phyloP scores from a whole-genome alignment of 1,140 invertebrate genomes.

The Drosophila asahinai region DNA sequence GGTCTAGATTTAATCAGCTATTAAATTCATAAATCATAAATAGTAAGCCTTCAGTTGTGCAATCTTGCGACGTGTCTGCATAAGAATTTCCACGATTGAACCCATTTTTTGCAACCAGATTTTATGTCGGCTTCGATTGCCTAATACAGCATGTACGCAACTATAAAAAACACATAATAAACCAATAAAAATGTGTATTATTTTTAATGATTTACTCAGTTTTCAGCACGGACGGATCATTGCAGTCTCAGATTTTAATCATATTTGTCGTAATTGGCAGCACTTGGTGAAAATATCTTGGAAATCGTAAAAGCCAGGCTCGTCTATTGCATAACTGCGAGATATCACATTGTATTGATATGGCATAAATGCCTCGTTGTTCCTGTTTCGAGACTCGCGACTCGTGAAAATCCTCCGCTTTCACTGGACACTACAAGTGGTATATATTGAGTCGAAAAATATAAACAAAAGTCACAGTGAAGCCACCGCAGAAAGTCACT shows the following conservation, averaged over 20 bases:
- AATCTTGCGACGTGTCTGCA: not conserved
- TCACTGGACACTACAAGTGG: conserved; percentile 33
- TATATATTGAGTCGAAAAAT: conserved; percentile 11
- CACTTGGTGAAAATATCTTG: conserved; percentile 37
- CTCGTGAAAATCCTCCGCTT: conserved; percentile 40
- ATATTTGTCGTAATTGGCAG: conserved; percentile 27
- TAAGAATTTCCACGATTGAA: conserved; percentile 14
- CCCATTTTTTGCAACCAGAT: conserved; percentile 4
- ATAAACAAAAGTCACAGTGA: conserved; percentile 40
- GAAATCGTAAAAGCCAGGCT: conserved; percentile 43
- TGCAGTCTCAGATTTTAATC: conserved; percentile 21
- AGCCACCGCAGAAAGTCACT: conserved; percentile 46
- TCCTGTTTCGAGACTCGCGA: conserved; percentile 33
- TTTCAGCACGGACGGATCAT: not conserved
- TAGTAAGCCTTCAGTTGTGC: not conserved
- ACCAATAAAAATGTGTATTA: conserved; percentile 12
- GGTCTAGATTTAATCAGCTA: conserved; percentile 1
- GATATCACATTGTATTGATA: conserved; percentile 42
- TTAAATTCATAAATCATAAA: conserved; percentile 8
- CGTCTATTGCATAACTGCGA: conserved; percentile 26
- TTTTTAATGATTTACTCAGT: conserved; percentile 16
- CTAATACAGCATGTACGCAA: conserved; percentile 1
- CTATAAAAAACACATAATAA: not conserved
- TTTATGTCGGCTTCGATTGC: conserved; percentile 7
- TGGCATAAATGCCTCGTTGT: conserved; percentile 37